Evolutionary conservation across 2,113 vertebrate species (phyloP), one percentile per base, ranked within the genome.

Genomic region (Peucedramus taeniatus): DNA sequence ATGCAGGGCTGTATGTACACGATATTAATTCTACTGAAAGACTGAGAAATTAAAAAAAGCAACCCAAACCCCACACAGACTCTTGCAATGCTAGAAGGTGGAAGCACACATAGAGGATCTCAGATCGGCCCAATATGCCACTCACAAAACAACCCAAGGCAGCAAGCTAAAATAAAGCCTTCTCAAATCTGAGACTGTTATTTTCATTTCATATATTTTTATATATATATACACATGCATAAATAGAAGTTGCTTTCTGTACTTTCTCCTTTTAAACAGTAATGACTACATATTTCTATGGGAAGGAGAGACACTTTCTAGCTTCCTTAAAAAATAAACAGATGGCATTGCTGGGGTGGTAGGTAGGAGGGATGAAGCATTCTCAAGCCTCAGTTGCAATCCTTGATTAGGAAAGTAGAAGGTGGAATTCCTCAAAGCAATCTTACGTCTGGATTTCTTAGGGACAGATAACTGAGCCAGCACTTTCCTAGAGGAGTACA

Each of bases 1-100:
- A 94, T 92, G 61, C 83, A 11, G 3, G 72, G 72, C 85, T 93
- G 87, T 61, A 89, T 4, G 60, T 70, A 83, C 31, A 86, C 35
- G 87, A 93, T 66, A 92, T 87, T 89, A 87, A 86, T 94, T 96
- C 80, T 75, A 76, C 87, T 57, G 80, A 83, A 88, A 69, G 51
- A 83, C 39, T 50, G 53, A 88, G 83, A 93, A 90, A 94, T 63
- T 72, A 2, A 59, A 89, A 93, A 89, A 87, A 37, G 2, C 35
- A 47, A 21, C 20, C 10, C 51, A 35, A 49, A 28, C 20, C 31
- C 9, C 35, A 12, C 17, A 26, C 53, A 70, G 83, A 94, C 47
- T 56, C 30, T 87, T 76, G 57, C 72, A 69, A 79, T 5, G 65
- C 66, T 85, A 87, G 61, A 78, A 87, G 71, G 74, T 53, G 35